Percentiles rank a stretch among this genome's conserved stretches.
Conservation (phyloP, 2,113 vertebrate genomes). For the Monopterus albus region DNA sequence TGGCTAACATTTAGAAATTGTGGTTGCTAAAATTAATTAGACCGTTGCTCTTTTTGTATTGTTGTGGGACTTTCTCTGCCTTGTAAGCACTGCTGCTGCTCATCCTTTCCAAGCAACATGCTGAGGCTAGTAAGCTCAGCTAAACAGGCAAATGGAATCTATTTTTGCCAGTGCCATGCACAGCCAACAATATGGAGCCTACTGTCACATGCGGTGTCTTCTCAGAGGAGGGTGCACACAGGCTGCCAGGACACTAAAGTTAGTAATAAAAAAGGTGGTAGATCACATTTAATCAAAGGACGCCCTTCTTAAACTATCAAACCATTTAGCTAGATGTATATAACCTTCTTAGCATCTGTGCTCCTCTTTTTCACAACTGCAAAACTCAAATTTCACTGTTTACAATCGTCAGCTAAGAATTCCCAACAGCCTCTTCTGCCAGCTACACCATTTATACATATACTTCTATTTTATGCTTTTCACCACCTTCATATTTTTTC, state of each 20-base stretch:
- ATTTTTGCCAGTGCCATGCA: slow-evolving; percentile 64
- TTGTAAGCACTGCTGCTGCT: slow-evolving; percentile 36
- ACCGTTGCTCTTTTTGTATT: slow-evolving; percentile 4
- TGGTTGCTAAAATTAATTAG: slow-evolving; percentile 11
- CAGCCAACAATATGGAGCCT: slow-evolving; percentile 57
- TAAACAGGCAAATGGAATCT: slow-evolving; percentile 71
- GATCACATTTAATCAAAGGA: slow-evolving; percentile 38
- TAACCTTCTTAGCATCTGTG: slow-evolving; percentile 2
- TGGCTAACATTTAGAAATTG: not conserved
- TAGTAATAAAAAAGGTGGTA: slow-evolving; percentile 22
- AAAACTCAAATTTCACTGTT: slow-evolving; percentile 4
- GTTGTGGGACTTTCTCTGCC: slow-evolving; percentile 11
- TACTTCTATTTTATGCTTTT: not conserved
- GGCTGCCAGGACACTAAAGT: slow-evolving; percentile 36
- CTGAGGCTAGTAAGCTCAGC: slow-evolving; percentile 56
- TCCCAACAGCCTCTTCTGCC: not conserved
- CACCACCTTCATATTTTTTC: slow-evolving; percentile 15
- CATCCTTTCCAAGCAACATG: slow-evolving; percentile 47
- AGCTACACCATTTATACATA: not conserved
- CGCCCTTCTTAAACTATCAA: slow-evolving; percentile 1
- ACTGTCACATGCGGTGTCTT: slow-evolving; percentile 56
- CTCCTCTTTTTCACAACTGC: not conserved
- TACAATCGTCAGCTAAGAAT: not conserved
- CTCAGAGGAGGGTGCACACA: slow-evolving; percentile 21
- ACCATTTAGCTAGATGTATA: not conserved